Percentiles rank a stretch among this genome's conserved stretches.
These are phyloP conservation scores for Pipistrellus kuhlii DNA, from an alignment of 2,797 vertebrate species.

Conservation along the genomic window DNA sequence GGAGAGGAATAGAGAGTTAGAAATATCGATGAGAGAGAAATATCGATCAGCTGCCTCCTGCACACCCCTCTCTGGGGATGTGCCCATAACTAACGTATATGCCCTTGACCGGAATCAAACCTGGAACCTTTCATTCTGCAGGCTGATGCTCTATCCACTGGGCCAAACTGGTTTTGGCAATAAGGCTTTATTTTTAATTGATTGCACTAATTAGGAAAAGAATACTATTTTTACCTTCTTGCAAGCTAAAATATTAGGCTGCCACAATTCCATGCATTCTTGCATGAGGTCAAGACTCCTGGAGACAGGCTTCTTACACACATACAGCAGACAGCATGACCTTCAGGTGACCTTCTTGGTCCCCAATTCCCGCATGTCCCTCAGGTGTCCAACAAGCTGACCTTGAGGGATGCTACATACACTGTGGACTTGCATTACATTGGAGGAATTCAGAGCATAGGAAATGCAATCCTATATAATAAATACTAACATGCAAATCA, in stretches of 20 bases:
- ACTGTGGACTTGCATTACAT: background rate
- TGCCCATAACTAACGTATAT: too few relatives aligned
- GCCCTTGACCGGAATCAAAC: too few relatives aligned
- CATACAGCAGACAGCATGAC: background rate
- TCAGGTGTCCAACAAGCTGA: accelerated
- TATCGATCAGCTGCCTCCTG: too few relatives aligned
- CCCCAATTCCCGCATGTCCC: too few relatives aligned
- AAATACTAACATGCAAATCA: too few relatives aligned
- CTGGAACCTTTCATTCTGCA: too few relatives aligned
- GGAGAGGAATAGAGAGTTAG: too few relatives aligned
- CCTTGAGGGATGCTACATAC: background rate
- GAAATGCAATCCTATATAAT: background rate
- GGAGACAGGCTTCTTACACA: background rate
- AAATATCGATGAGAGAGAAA: too few relatives aligned
- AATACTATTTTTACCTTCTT: background rate
- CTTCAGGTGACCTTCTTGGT: background rate
- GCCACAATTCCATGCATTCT: background rate
- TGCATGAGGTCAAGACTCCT: background rate
- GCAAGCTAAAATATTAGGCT: background rate
- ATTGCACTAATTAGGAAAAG: background rate
- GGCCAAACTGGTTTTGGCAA: too few relatives aligned
- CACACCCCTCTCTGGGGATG: too few relatives aligned
- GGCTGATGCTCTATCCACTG: too few relatives aligned
- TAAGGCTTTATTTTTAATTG: background rate
- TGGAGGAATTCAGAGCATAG: background rate